Evolutionary conservation across 2,113 vertebrate species (phyloP).

Genomic region (Myrmophylax atrothorax): DNA sequence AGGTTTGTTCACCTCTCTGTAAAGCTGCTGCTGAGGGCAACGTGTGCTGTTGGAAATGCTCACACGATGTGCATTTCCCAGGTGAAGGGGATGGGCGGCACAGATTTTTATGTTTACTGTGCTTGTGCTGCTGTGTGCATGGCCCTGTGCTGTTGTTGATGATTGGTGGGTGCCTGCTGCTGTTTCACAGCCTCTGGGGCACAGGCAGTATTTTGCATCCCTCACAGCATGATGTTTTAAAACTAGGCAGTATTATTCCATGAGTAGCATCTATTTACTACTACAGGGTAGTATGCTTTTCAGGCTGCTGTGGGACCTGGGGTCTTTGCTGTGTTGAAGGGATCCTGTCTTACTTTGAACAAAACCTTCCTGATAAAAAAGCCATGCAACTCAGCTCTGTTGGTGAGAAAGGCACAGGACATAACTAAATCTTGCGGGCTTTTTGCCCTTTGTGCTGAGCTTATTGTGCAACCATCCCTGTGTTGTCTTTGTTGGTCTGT

Average conservation of each 20-base stretch:
- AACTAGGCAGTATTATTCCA: background rate
- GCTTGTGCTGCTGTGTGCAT: rapidly evolving
- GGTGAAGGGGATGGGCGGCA: background rate
- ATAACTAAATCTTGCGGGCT: background rate
- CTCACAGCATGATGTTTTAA: background rate
- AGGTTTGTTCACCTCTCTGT: background rate
- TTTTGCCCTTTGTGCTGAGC: background rate
- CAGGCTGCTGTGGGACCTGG: background rate
- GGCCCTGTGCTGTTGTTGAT: rapidly evolving
- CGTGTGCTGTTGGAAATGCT: background rate
- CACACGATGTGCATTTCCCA: background rate
- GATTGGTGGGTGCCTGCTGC: rapidly evolving
- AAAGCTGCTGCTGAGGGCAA: background rate
- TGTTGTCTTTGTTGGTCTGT: background rate
- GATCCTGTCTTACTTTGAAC: background rate
- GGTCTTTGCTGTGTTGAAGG: background rate
- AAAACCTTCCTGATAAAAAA: background rate
- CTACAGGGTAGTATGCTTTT: background rate
- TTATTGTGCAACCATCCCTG: background rate
- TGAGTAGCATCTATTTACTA: background rate
- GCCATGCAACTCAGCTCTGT: background rate
- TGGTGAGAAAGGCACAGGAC: background rate
- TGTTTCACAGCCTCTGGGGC: background rate
- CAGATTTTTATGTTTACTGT: background rate
- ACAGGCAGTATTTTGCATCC: background rate